These are phyloP conservation scores for Antennarius maculatus DNA, from an alignment of 2,797 vertebrate species.

Conservation along the genomic window DNA sequence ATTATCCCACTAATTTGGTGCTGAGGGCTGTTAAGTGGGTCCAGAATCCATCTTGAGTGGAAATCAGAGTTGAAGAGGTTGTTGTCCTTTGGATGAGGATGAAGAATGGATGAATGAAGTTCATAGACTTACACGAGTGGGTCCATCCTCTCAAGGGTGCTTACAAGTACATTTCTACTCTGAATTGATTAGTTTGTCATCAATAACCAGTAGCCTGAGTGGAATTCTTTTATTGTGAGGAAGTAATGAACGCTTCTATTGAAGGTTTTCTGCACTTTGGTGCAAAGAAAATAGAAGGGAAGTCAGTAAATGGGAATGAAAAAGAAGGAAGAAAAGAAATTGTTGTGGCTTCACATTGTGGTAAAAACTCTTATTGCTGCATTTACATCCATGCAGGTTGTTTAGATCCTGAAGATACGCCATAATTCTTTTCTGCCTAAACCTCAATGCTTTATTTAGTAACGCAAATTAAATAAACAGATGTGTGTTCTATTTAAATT, in stretches of 20 bases:
- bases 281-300: constrained; percentile 22
- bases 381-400: constrained; percentile 4
- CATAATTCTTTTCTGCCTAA: not conserved
- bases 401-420: not conserved
- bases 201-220: constrained; percentile 17
- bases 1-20: constrained; percentile 49
- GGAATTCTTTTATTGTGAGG: constrained; percentile 45
- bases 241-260: constrained; percentile 42
- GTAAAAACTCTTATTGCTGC: constrained; percentile 1
- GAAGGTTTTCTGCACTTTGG: constrained; percentile 7
- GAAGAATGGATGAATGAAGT: constrained; percentile 54
- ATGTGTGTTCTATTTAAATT: not conserved
- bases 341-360: constrained; percentile 4
- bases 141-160: constrained; percentile 54
- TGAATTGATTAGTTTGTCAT: constrained; percentile 52
- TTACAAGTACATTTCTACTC: constrained; percentile 43
- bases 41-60: constrained; percentile 38
- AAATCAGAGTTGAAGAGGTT: constrained; percentile 54
- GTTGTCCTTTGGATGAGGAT: constrained; percentile 40
- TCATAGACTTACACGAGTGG: constrained; percentile 42
- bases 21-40: constrained; percentile 39
- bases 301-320: constrained; percentile 19
- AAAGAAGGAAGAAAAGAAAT: not conserved
- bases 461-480: not conserved
- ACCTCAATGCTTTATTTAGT: no score